Evolutionary conservation across 2,888 invertebrate species (phyloP), one percentile per base, ranked within the genome.

Genomic region (Disparrhopalites patrizii): DNA sequence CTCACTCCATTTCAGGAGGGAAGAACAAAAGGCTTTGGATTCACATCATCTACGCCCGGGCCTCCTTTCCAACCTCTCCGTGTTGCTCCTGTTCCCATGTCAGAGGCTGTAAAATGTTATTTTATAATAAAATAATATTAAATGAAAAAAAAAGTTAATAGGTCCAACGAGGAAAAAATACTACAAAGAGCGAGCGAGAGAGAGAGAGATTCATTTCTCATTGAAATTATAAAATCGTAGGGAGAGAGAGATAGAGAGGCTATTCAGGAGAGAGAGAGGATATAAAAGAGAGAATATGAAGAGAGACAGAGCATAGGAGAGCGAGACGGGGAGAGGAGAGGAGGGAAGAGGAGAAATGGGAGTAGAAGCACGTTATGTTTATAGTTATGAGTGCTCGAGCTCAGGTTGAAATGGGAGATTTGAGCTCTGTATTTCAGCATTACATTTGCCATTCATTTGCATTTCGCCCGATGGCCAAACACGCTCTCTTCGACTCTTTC

Each of bases 391-490:
- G 58, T 18, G 43, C 20, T 15, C n/a, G 43, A 43, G 43, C 43
- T 38, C 58, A 58, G 47, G 58, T 58, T 43, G 23, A 43, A 58
- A 58, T 58, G 36, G 58, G 36, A 58, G 43, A 43, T 58, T 58
- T 47, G 58, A 58, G 58, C 58, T 13, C 13, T 58, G 58, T 43
- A 47, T 58, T 58, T 58, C 18, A 28, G 58, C 58, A 47, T 58
- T 58, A 58, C 5, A 25, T 47, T 58, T 30, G 47, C 58, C 58
- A 58, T 58, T 58, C 58, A 58, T 58, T 58, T 58, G 58, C 43
- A 58, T 58, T n/a, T 43, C 27, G 58, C 58, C 58, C 58, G 27
- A 58, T 58, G 58, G 58, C 43, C 47, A 58, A 58, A 58, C 58
- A 58, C 58, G 58, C 43, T 58, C n/a, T n/a, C n/a, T 58, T 38